Evolutionary conservation across 53 echinoderm and acorn worm species (phyloP), one percentile per base, ranked within the genome.

Genomic region (Echinarachnius parma): DNA sequence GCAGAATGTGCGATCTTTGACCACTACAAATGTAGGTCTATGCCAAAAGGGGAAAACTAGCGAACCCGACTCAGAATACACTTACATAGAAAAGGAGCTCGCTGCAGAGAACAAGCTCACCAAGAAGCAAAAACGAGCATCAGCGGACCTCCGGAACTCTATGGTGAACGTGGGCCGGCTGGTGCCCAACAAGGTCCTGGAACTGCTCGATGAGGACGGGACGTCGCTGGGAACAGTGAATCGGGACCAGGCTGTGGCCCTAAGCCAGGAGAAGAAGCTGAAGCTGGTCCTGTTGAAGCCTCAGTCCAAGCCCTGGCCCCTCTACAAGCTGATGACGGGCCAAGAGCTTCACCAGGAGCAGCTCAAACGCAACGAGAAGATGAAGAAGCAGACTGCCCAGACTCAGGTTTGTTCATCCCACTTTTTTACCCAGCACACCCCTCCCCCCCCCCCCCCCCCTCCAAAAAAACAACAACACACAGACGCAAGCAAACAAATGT

Each of bases 241-340:
- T 14, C 59, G 86, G 23, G 48, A 44, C 5, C 77, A 86, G 61
- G 93, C 93, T 11, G 76, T 93, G 21, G 59, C 52, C 45, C 59
- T 81, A 16, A 83, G 81, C 10, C 68, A 93, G 53, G 28, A 78
- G 48, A 77, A 71, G 24, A 77, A 89, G 3, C 61, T 89, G 42
- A 89, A 89, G 75, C 80, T 93, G 46, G 93, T 93, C 13, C 45
- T 89, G 52, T 47, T 86, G 75, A 89, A 89, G 65, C 80, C 83
- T 16, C 34, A 75, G 24, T 77, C 66, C n/a, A 82, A 78, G 47
- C 93, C 93, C 14, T 71, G 80, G 44, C 93, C 93, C 14, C 27
- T 88, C 44, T 79, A 82, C 65, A 87, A 78, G 57, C 66, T 93
- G 2, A 93, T 93, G 89, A 86, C 83, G 10, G 83, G 86, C 5